phyloP scores from a whole-genome alignment of 2,888 invertebrate genomes.

The Tineola bisselliella region DNA sequence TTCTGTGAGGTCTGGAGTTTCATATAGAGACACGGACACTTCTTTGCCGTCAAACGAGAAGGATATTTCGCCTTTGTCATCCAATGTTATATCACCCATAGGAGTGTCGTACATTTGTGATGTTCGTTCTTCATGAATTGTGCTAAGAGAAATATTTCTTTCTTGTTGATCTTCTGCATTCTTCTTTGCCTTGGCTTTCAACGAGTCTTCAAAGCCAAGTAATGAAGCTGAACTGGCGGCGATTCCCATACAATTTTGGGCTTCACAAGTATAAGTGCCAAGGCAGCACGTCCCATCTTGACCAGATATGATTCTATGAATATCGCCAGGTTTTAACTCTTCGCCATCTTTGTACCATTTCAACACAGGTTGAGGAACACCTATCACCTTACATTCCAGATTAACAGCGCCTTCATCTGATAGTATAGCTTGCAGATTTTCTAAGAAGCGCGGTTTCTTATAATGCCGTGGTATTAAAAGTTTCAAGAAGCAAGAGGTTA shows the following conservation, averaged over 20 bases:
- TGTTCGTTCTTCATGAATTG: conserved; percentile 90
- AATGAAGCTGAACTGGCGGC: conserved; percentile 89
- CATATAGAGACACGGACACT: conserved; percentile 89
- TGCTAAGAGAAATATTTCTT: conserved; percentile 85
- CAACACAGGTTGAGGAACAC: conserved; percentile 87
- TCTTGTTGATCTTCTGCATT: conserved; percentile 64
- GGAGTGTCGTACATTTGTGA: conserved; percentile 89
- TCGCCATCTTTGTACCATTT: conserved; percentile 94
- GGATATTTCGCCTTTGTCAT: conserved; percentile 86
- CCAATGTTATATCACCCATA: conserved; percentile 78
- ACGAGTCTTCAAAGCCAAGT: conserved; percentile 84
- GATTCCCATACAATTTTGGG: conserved; percentile 90
- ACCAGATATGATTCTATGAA: conserved; percentile 89
- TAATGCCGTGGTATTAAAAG: conserved; percentile 87
- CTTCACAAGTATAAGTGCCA: conserved; percentile 91
- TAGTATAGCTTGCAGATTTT: conserved; percentile 83
- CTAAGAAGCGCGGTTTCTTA: conserved; percentile 87
- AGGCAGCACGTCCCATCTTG: conserved; percentile 91
- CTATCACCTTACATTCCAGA: conserved; percentile 91
- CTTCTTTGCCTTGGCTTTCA: conserved; percentile 65
- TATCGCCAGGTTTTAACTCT: conserved; percentile 89
- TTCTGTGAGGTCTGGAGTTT: conserved; percentile 91
- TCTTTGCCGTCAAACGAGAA: conserved; percentile 93
- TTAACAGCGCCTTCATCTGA: conserved; percentile 92
- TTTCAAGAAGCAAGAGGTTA: conserved; percentile 87